These are phyloP conservation scores for Strigops habroptila DNA, from an alignment of 2,113 vertebrate species.

Conservation along the genomic window DNA sequence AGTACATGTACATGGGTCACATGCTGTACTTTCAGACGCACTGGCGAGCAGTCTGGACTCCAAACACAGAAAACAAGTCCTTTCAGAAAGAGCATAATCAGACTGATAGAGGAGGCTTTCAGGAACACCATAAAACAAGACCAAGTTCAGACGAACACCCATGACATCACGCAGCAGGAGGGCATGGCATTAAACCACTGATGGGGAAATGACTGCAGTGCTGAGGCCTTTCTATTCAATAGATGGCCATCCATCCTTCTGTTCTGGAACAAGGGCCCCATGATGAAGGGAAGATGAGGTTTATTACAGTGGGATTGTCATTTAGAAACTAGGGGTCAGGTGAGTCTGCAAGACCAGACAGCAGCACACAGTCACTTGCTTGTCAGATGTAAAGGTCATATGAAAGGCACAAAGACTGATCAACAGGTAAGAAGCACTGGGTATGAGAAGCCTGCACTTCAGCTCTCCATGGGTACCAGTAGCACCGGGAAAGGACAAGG, in stretches of 20 bases:
- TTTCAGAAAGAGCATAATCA: not conserved
- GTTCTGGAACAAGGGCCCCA: not conserved
- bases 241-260: not conserved
- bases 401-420: not conserved
- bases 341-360: not conserved
- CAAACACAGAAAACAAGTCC: not conserved
- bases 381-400: not conserved
- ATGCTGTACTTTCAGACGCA: not conserved
- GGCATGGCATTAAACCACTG: not conserved
- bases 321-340: not conserved
- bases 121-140: not conserved
- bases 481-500: not conserved
- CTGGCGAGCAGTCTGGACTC: not conserved
- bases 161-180: not conserved
- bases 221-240: not conserved
- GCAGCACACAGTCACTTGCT: not conserved
- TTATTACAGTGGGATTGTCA: not conserved
- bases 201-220: not conserved
- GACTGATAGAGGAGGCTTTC: not conserved
- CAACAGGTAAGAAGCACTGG: not conserved
- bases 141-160: not conserved
- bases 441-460: not conserved
- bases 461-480: not conserved
- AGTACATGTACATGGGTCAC: not conserved
- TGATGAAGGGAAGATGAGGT: not conserved